Conservation (phyloP, 2,113 vertebrate genomes). For the Dasyprocta punctata region DNA sequence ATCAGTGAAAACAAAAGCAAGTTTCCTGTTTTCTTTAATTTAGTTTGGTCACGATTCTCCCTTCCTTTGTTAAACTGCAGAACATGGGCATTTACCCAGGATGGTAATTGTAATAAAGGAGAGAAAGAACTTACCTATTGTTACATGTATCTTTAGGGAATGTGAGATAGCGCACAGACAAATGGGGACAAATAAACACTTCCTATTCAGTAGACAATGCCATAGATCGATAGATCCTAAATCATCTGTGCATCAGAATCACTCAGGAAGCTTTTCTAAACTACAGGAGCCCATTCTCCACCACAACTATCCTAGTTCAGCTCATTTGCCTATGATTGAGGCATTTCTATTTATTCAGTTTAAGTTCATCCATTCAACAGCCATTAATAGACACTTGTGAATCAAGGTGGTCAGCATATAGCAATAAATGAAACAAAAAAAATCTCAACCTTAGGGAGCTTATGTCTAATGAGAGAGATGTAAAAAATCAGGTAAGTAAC, state of each 20-base stretch:
- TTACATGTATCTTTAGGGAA: background rate
- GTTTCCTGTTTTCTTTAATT: slow-evolving; percentile 50
- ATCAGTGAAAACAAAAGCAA: slow-evolving; percentile 59
- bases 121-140: background rate
- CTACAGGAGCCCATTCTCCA: background rate
- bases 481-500: background rate
- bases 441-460: background rate
- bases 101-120: slow-evolving; percentile 16
- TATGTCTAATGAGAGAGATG: background rate
- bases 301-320: background rate
- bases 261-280: background rate
- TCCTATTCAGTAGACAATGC: background rate
- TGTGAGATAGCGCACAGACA: background rate
- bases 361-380: background rate
- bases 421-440: slow-evolving; percentile 3
- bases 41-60: slow-evolving; percentile 7
- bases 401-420: background rate
- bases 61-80: slow-evolving; percentile 39
- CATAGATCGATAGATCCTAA: background rate
- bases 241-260: background rate
- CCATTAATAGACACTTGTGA: background rate
- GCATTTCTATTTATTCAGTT: background rate
- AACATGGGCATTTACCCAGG: background rate
- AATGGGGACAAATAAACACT: background rate
- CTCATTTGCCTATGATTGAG: background rate